These are phyloP conservation scores for Huso huso DNA, from an alignment of 2,797 vertebrate genomes.

Conservation along the genomic window DNA sequence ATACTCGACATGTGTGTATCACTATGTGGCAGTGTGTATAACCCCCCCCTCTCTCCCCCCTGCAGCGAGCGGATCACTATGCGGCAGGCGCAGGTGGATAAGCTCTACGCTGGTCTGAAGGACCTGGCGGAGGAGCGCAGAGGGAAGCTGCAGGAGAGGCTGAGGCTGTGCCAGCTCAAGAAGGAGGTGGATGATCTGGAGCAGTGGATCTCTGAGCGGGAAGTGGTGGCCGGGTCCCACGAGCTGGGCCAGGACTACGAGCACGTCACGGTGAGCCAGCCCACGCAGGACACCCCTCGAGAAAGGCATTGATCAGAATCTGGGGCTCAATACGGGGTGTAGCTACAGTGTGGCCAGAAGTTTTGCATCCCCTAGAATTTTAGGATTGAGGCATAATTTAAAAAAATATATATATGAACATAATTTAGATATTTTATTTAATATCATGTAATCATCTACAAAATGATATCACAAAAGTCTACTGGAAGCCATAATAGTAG, in stretches of 20 bases:
- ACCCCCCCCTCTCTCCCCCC: too few species aligned
- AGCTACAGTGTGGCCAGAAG: neutral
- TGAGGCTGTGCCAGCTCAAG: constrained; percentile 83
- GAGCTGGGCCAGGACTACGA: constrained; percentile 95
- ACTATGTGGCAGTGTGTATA: neutral
- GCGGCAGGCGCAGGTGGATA: constrained; percentile 85
- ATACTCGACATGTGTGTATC: neutral
- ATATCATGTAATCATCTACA: too few species aligned
- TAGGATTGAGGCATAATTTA: too few species aligned
- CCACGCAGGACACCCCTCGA: too few species aligned
- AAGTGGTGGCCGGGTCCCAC: constrained; percentile 89
- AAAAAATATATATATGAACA: too few species aligned
- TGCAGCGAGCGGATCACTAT: constrained; percentile 74
- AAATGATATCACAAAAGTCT: too few species aligned
- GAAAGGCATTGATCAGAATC: too few species aligned
- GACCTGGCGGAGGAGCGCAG: constrained; percentile 81
- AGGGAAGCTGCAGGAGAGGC: constrained; percentile 76
- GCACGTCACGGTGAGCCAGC: constrained; percentile 74
- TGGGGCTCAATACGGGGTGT: neutral
- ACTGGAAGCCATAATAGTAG: too few species aligned
- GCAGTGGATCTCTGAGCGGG: constrained; percentile 90
- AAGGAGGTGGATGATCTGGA: constrained; percentile 90
- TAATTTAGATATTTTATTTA: too few species aligned
- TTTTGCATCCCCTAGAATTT: too few species aligned
- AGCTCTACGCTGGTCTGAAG: constrained; percentile 81